A percentile compares a stretch with the other conserved stretches of the same genome.
Conservation (phyloP, 1,140 invertebrate genomes). For the Elymnias hypermnestra region DNA sequence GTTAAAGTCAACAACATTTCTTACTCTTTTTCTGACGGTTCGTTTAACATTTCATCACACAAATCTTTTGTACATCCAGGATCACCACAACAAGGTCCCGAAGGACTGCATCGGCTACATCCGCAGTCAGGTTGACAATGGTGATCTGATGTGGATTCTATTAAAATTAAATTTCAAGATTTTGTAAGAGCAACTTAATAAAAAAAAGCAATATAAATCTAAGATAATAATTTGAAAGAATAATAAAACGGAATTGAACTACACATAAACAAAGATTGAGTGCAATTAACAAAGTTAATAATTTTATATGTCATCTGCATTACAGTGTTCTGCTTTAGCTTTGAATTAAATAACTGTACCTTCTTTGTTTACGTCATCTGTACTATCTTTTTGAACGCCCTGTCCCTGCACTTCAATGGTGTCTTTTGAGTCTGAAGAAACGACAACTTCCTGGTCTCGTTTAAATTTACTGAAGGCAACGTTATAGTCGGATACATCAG, state of each 20-base stretch:
- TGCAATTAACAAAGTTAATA: too few species aligned
- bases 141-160: constrained; percentile 8
- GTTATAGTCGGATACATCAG: constrained; percentile 12
- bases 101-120: constrained; percentile 25
- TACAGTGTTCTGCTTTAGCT: background rate
- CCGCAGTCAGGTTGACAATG: constrained; percentile 28
- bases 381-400: background rate
- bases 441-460: constrained; percentile 4
- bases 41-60: constrained; percentile 16
- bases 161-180: background rate
- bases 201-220: background rate
- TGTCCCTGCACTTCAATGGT: background rate
- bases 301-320: background rate
- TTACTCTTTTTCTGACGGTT: constrained; percentile 2
- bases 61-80: constrained; percentile 21
- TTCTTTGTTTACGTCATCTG: background rate
- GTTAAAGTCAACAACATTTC: too few species aligned
- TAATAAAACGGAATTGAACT: too few species aligned
- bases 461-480: background rate
- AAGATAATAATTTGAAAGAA: too few species aligned
- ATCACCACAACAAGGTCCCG: constrained; percentile 28
- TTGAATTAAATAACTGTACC: background rate
- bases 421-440: constrained; percentile 8
- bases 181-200: background rate
- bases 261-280: too few species aligned